Evolutionary conservation across 2,888 invertebrate genomes (phyloP), one percentile per base, ranked within the genome.

Genomic region (Sycophila texana): DNA sequence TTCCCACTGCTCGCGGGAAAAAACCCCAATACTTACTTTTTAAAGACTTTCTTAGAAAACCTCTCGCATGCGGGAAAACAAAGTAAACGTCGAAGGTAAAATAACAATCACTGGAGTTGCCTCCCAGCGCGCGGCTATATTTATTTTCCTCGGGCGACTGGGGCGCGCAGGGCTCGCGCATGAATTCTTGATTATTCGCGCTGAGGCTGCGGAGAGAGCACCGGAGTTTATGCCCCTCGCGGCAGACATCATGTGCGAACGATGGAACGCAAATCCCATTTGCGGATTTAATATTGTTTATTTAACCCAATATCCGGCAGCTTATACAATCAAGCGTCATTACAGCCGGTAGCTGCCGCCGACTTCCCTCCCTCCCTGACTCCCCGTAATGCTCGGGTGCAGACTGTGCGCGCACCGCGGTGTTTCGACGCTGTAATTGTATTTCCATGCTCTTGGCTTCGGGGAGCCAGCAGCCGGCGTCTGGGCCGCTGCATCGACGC

Each of bases 291-390:
- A 89, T 89, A 88, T 89, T 89, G 88, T 90, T 89, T 89, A 86
- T 89, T 89, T 89, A 89, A 90, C 87, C 85, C 86, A 90, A 90
- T 90, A 90, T 89, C 87, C 89, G 86, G 83, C 81, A 86, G 88
- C 84, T 89, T 87, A 88, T 87, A 89, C 89, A 90, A 90, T 90
- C 88, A 89, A 85, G 87, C 89, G 83, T 88, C 89, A 87, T 90
- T 89, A 89, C 87, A 85, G 82, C 71, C 80, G 82, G 81, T 82
- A 82, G 81, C 82, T 77, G 74, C 20, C 39, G 72, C 61, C 51
- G 7, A 47, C 74, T 65, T 58, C 70, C 74, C 66, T 55, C 39
- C 70, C 30, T 60, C 47, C 26, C 49, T 47, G 18, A 77, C 49
- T 78, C 77, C 72, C 78, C 73, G 77, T 73, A 77, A 76, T 81